Percentiles rank a stretch among this genome's conserved stretches.
Evolutionary conservation across 1,140 invertebrate genomes (phyloP).

Genomic region (Drosophila guanche): DNA sequence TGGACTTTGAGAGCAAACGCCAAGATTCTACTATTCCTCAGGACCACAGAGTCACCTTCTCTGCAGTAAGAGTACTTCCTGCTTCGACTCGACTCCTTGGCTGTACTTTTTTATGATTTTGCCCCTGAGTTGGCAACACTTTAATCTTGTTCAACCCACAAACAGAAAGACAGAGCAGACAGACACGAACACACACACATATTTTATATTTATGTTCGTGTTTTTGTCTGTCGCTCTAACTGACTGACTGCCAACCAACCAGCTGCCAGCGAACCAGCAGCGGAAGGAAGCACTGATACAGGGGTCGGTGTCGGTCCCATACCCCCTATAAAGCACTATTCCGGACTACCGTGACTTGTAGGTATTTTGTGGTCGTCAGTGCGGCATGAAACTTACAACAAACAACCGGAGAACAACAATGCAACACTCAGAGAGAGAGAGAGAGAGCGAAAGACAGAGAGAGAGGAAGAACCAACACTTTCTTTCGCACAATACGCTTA

Average conservation of each 20-base stretch:
- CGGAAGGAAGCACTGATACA: constrained; percentile 1
- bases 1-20: neutral
- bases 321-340: neutral
- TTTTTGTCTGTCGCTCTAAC: constrained; percentile 49
- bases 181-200: constrained; percentile 34
- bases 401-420: constrained; percentile 41
- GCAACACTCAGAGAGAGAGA: constrained; percentile 16
- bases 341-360: constrained; percentile 52
- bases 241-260: constrained; percentile 41
- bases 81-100: neutral
- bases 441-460: neutral
- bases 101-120: constrained; percentile 38
- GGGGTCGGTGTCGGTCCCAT: neutral
- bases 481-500: constrained; percentile 68
- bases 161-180: constrained; percentile 16
- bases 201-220: constrained; percentile 79
- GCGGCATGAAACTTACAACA: constrained; percentile 61
- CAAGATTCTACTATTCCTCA: no score
- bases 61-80: constrained; percentile 13
- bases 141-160: constrained; percentile 71
- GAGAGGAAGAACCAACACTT: constrained; percentile 26
- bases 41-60: neutral
- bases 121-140: constrained; percentile 56
- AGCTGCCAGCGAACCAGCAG: constrained; percentile 11
- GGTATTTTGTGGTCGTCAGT: constrained; percentile 73